Evolutionary conservation across 2,888 invertebrate species (phyloP), one percentile per base, ranked within the genome.

Genomic region (Drosophila hamatofila): DNA sequence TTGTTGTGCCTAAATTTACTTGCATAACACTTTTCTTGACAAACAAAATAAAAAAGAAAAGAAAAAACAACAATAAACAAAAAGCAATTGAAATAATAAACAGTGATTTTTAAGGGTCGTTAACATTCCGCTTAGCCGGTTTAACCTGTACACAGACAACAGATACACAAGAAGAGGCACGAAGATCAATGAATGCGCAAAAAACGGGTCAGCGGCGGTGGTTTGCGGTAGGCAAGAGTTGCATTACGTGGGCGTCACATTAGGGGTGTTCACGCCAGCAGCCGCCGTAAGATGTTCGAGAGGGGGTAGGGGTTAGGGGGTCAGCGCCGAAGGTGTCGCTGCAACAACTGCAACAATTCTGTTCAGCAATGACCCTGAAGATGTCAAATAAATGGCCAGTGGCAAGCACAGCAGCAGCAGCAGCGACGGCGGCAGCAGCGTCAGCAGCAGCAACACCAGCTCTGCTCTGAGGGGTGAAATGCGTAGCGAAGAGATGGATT

Each of bases 401-500:
- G 64, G 60, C 78, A 78, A 80, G 76, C 76, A 69, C 76, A 78
- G 67, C 75, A 67, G 64, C 58, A 54, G 67, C 66, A 39, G 67
- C 74, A 61, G 60, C 56, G 52, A 58, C 64, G 37, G 42, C 51
- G 8, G 8, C 16, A 9, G 48, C 14, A 8, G 16, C 23, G n/a
- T 42, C 21, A 23, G 42, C 33, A 39, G 25, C 59, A 41, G 49
- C 68, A 49, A 63, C 74, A 68, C 61, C 65, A 66, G n/a, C n/a
- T n/a, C n/a, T n/a, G 65, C 72, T 78, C 44, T 79, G 80, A 80
- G 88, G 84, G 84, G 84, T 84, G 84, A 88, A 84, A 84, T 84
- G 83, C 83, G 88, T 84, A 88, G 81, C 83, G 68, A 80, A 85
- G 83, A 88, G 83, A 84, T 84, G 88, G 89, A 88, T 88, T 84